Percentiles rank a stretch among this genome's conserved stretches.
Evolutionary conservation across 2,888 invertebrate species (phyloP).

Genomic region (Cotesia congregata): DNA sequence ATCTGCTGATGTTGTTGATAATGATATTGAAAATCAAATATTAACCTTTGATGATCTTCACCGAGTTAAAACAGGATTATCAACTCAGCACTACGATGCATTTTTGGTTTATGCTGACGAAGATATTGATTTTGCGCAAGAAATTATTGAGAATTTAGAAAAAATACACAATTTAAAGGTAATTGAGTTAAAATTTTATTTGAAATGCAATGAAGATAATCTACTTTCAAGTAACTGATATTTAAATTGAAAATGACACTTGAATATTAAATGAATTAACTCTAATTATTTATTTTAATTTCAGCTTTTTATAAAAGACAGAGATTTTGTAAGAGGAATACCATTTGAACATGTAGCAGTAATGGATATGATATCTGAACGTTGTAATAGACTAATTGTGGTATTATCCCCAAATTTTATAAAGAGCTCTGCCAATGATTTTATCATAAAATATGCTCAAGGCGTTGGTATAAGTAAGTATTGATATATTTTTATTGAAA

Average conservation of each 20-base stretch:
- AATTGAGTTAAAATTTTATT: slow-evolving; percentile 41
- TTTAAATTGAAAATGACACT: too few relatives aligned
- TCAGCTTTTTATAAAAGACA: slow-evolving; percentile 83
- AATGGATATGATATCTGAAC: slow-evolving; percentile 79
- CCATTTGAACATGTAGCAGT: slow-evolving; percentile 81
- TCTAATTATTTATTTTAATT: slow-evolving; percentile 7
- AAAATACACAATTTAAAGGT: slow-evolving; percentile 77
- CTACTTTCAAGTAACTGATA: too few relatives aligned
- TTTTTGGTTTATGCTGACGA: slow-evolving; percentile 83
- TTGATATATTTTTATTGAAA: too few relatives aligned
- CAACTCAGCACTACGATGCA: slow-evolving; percentile 81
- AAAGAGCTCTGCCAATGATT: slow-evolving; percentile 81
- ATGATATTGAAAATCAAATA: slow-evolving; percentile 57
- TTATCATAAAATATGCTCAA: slow-evolving; percentile 85
- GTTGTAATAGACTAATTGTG: slow-evolving; percentile 85
- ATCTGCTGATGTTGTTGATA: slow-evolving; percentile 51
- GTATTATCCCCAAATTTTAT: slow-evolving; percentile 85
- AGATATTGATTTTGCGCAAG: slow-evolving; percentile 79
- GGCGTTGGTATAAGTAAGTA: slow-evolving; percentile 82
- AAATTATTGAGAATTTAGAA: slow-evolving; percentile 77
- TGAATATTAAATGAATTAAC: slow-evolving; percentile 1
- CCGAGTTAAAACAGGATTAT: slow-evolving; percentile 69
- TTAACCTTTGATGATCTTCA: slow-evolving; percentile 72
- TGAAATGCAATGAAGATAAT: too few relatives aligned
- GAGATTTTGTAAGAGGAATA: slow-evolving; percentile 80